A percentile compares a stretch with the other conserved stretches of the same genome.
Conservation (phyloP, 2,797 vertebrate genomes). For the Brachymystax lenok region DNA sequence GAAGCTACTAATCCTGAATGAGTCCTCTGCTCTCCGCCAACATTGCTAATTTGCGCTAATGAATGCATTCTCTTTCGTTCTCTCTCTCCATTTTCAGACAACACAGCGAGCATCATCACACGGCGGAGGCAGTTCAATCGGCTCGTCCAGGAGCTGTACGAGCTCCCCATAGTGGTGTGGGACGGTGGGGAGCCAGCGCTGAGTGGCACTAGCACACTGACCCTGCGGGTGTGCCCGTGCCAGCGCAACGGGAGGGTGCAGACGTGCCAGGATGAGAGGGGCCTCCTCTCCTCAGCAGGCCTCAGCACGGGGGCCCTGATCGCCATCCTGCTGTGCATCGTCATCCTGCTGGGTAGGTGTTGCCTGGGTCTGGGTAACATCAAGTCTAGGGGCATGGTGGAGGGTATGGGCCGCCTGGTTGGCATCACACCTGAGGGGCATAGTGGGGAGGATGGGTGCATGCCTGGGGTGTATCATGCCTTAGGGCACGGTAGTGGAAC, state of each 20-base stretch:
- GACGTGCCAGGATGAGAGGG: constrained; percentile 88
- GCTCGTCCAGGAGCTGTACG: constrained; percentile 87
- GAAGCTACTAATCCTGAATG: constrained; percentile 15
- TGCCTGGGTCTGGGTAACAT: constrained; percentile 1
- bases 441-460: constrained; percentile 4
- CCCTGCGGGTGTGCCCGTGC: constrained; percentile 91
- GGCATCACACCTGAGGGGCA: constrained; percentile 3
- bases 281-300: constrained; percentile 90
- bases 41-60: constrained; percentile 15
- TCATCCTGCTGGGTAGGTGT: constrained; percentile 93
- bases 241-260: constrained; percentile 85
- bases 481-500: not conserved
- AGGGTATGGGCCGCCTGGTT: not conserved
- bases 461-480: not conserved
- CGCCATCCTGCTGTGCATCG: constrained; percentile 93
- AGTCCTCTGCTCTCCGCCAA: constrained; percentile 2
- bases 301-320: constrained; percentile 97
- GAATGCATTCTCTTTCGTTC: constrained; percentile 1
- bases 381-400: not conserved
- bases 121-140: constrained; percentile 87
- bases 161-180: constrained; percentile 89
- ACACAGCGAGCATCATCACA: constrained; percentile 90
- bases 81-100: constrained; percentile 75
- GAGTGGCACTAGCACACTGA: constrained; percentile 93
- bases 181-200: constrained; percentile 90